phyloP scores from a whole-genome alignment of 2,113 vertebrate genomes.

The Corvus moneduloides region DNA sequence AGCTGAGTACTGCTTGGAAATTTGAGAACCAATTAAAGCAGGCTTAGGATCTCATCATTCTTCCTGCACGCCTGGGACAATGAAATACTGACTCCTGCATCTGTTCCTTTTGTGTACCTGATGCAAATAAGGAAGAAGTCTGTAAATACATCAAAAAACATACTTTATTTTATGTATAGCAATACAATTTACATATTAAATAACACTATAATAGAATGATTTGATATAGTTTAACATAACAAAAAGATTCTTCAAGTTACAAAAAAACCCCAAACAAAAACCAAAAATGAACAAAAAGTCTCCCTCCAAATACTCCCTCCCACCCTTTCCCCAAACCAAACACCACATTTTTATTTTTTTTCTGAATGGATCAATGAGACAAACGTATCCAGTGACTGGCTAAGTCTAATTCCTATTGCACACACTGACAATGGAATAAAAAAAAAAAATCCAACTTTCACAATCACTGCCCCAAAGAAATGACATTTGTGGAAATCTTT shows the following conservation, averaged over 20 bases:
- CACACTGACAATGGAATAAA: conserved; percentile 77
- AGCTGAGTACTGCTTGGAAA: conserved; percentile 8
- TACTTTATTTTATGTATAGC: conserved; percentile 99
- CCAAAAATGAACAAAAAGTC: conserved; percentile 71
- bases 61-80: conserved; percentile 3
- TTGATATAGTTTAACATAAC: conserved; percentile 93
- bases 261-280: conserved; percentile 78
- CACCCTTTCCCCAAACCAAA: conserved; percentile 56
- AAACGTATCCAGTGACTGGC: conserved; percentile 80
- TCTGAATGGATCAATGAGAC: conserved; percentile 78
- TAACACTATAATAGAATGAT: conserved; percentile 98
- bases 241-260: conserved; percentile 83
- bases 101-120: neutral
- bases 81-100: conserved; percentile 38
- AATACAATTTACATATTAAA: conserved; percentile 99
- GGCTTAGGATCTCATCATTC: conserved; percentile 29
- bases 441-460: conserved; percentile 71
- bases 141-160: conserved; percentile 94
- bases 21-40: conserved; percentile 40
- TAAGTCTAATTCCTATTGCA: conserved; percentile 83
- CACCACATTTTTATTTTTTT: conserved; percentile 71
- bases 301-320: conserved; percentile 59
- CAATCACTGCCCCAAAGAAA: conserved; percentile 88
- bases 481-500: conserved; percentile 72
- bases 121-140: conserved; percentile 57